Evolutionary conservation across 2,888 invertebrate genomes (phyloP), one percentile per base, ranked within the genome.

Genomic region (Neoitamus cyanurus): DNA sequence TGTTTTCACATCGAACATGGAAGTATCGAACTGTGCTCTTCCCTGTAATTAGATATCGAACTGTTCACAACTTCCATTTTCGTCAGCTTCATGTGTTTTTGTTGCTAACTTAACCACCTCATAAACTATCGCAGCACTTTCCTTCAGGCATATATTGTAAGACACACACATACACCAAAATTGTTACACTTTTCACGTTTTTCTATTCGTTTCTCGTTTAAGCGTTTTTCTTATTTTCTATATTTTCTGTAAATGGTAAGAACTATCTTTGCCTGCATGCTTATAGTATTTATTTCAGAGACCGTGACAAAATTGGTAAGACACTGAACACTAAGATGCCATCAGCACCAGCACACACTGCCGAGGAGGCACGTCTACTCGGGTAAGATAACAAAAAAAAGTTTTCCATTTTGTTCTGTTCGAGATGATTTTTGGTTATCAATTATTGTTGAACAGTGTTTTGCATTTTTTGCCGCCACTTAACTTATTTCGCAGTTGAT

Each of bases 331-430:
- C 90, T 88, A 91, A 91, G 91, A 91, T 91, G 91, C 91, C 91
- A 88, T 91, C 91, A 89, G 91, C 91, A 89, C 91, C 91, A 89
- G 89, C 91, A 89, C 90, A 91, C 88, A 91, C 90, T 89, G 95
- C 96, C 91, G 97, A 97, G 93, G 96, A 97, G 93, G 95, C 96
- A 88, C 96, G 96, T 90, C 94, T 97, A 87, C 93, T 97, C 91
- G 96, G 97, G 97, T 97, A 94, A 96, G 96, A 88, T 42, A 75
- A 37, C 73, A 88, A 84, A 72, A 85, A 36, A 46, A 70, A 83
- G 42, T 75, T 70, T 69, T 73, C 28, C 84, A 36, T 83, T 85
- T 37, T 69, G 11, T 85, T 73, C 6, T 58, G 13, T 77, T 46
- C n/a, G 20, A 6, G 15, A 48, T 30, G 28, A 78, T 78, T 28